phyloP scores from a whole-genome alignment of 1,140 invertebrate species.

The Anastatus disparis region DNA sequence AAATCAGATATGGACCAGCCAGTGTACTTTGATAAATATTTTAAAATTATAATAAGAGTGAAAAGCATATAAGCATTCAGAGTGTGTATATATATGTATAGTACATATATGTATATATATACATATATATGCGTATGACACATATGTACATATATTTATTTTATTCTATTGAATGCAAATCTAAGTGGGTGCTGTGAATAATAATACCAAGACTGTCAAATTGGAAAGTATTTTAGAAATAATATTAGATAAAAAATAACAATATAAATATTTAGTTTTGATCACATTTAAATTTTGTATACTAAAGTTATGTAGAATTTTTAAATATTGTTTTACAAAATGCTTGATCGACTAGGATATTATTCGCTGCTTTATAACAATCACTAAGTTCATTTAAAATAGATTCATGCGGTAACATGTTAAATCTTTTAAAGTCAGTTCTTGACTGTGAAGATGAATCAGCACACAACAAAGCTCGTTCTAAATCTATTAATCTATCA shows the following conservation, averaged over 20 bases:
- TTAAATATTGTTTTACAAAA: conserved; percentile 18
- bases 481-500: conserved; percentile 57
- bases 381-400: conserved; percentile 48
- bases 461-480: conserved; percentile 53
- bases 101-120: conserved; percentile 18
- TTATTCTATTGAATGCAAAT: conserved; percentile 16
- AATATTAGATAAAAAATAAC: conserved; percentile 8
- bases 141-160: conserved; percentile 35
- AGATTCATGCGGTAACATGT: conserved; percentile 63
- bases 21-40: conserved; percentile 52
- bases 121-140: conserved; percentile 27
- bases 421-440: conserved; percentile 68
- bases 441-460: conserved; percentile 61
- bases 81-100: neutral
- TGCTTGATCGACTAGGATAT: conserved; percentile 28
- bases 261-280: neutral
- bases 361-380: conserved; percentile 49
- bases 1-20: conserved; percentile 77
- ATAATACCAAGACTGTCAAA: neutral
- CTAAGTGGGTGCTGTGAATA: conserved; percentile 6
- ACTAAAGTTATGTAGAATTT: conserved; percentile 6
- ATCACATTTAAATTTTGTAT: neutral
- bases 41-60: neutral
- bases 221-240: conserved; percentile 34
- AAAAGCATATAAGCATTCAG: no score